Evolutionary conservation across 2,113 vertebrate genomes (phyloP).

Genomic region (Nanorana parkeri): DNA sequence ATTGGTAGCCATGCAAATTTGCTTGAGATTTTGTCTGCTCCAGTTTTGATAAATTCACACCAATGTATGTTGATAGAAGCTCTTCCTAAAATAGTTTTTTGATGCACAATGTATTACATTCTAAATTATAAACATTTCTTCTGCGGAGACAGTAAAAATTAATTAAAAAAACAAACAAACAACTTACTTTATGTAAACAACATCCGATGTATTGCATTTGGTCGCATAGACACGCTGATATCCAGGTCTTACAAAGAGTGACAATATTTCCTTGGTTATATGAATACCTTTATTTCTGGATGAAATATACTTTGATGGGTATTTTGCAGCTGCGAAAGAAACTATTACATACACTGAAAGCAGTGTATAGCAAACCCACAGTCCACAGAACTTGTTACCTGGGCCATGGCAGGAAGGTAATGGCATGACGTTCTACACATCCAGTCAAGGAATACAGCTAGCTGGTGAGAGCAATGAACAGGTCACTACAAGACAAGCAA

Average conservation of each 20-base stretch:
- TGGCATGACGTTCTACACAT: constrained; percentile 2
- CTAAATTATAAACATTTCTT: too few species aligned
- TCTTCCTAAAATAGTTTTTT: too few species aligned
- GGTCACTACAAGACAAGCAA: too few species aligned
- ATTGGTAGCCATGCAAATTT: too few species aligned
- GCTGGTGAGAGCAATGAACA: neutral
- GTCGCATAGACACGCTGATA: neutral
- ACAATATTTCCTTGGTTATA: constrained; percentile 3
- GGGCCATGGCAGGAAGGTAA: neutral
- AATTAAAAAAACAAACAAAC: too few species aligned
- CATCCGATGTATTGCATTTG: neutral
- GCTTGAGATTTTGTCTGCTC: too few species aligned
- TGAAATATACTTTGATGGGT: neutral
- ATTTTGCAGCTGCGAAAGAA: neutral
- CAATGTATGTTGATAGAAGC: too few species aligned
- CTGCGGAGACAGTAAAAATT: neutral
- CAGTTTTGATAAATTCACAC: too few species aligned
- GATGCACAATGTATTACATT: too few species aligned
- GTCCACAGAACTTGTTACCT: neutral
- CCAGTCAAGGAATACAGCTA: neutral
- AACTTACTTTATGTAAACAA: constrained; percentile 12
- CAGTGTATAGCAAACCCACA: neutral
- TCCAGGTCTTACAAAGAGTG: neutral
- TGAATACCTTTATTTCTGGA: neutral
- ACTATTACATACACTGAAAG: constrained; percentile 15